Evolutionary conservation across 2,113 vertebrate genomes (phyloP), one percentile per base, ranked within the genome.

Genomic region (Potamarius usumacintae): DNA sequence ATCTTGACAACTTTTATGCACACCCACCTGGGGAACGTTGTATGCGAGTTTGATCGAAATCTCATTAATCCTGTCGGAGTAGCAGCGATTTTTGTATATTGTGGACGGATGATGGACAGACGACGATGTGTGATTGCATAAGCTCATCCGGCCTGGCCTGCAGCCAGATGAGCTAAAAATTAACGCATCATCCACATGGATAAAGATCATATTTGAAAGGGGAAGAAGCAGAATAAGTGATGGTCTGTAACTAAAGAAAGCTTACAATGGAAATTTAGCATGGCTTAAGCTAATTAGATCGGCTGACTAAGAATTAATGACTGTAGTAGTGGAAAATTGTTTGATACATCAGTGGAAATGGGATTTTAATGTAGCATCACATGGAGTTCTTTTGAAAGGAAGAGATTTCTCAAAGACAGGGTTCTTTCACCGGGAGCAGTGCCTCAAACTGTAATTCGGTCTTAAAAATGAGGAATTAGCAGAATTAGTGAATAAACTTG

Each of bases 271-370:
- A 83, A 58, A 86, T 86, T 76, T 77, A 83, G 52, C 84, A 50
- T 55, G 34, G 62, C 60, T 82, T 77, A 69, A 60, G 50, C 84
- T 77, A 86, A 83, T 89, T 83, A 83, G 65, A 82, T 27, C 20
- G 17, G 22, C 74, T 83, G 76, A 83, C 60, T 69, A 65, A 48
- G 58, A 86, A 72, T 52, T 50, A 89, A 71, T 58, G 62, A 22
- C 50, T 6, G 42, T 52, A 72, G 71, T 71, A 63, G 60, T 58
- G 65, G 74, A 71, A 60, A 58, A 65, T 80, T 69, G 65, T 83
- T 71, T 76, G 67, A 85, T 63, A 58, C 53, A 12, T 25, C 7
- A 62, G n/a, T 60, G 88, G 81, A 86, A 89, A 72, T 86, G 85
- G 22, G 72, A 58, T 74, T 84, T 89, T 86, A 86, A 89, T 79